Evolutionary conservation across 37 sponge, comb jelly and placozoan genomes (phyloP), one percentile per base, ranked within the genome.

Genomic region (Beroe forskalii): DNA sequence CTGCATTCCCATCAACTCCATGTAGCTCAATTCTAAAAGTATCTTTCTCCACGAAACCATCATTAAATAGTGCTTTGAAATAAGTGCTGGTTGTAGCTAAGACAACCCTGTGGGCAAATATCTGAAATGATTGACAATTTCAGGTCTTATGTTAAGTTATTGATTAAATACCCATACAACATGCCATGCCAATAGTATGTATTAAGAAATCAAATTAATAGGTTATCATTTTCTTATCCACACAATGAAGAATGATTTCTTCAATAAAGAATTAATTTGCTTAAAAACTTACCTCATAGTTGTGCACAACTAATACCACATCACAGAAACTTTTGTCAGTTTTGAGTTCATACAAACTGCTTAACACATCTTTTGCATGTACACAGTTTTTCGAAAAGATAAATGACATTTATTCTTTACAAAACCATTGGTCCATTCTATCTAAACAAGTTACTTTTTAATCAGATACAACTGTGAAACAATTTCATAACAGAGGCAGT

Each of bases 1-100:
- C 93, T 4, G 98, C 95, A 12, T 92, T 92, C 3, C 93, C 92
- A 37, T 97, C 96, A 1, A 97, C 93, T 27, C 94, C 98, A 32
- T 95, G 93, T 20, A 97, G 92, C n/a, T 91, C 94, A 0, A 97
- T 91, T 6, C 63, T 4, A 12, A 91, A 76, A 40, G 91, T 91
- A 25, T 93, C 86, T 61, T 93, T 94, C 92, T 97, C 98, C 41
- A 90, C 24, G 22, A 80, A 80, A 27, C 55, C 55, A 17, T 22
- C 55, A 80, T 80, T 37, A 25, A 80, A 80, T 1, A 80, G 55
- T 41, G 86, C 86, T 25, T 41, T 44, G 55, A 80, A 80, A 23
- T 80, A 80, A 1, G 55, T 80, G 55, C 86, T 80, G 2, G 86
- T 80, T 23, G 86, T 80, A 24, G 86, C 86, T 24, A 80, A 48